Percentiles rank a stretch among this genome's conserved stretches.
phyloP scores from a whole-genome alignment of 2,797 vertebrate genomes.

The Gymnodraco acuticeps region DNA sequence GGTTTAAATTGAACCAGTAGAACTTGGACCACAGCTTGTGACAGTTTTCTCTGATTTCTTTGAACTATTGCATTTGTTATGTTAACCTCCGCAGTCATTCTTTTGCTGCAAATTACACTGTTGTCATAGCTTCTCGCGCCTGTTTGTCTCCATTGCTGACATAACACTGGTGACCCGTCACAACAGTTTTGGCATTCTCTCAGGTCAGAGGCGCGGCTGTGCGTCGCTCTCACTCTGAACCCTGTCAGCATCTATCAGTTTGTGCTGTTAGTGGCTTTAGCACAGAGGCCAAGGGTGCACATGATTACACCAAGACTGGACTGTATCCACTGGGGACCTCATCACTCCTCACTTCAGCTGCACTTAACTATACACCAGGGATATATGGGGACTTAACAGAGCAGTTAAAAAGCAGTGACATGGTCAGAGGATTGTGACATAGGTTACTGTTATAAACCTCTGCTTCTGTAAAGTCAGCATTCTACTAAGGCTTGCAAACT shows the following conservation, averaged over 20 bases:
- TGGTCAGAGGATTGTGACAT: constrained; percentile 14
- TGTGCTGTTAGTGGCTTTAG: constrained; percentile 44
- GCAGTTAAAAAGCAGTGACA: constrained; percentile 20
- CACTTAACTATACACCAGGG: constrained; percentile 46
- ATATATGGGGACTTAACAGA: constrained; percentile 41
- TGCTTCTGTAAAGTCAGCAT: not conserved
- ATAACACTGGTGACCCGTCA: constrained; percentile 52
- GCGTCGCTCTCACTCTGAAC: constrained; percentile 58
- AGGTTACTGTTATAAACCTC: constrained; percentile 1
- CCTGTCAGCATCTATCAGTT: constrained; percentile 69
- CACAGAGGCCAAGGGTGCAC: constrained; percentile 46
- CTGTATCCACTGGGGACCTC: constrained; percentile 38
- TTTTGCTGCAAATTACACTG: constrained; percentile 3
- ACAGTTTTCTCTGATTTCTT: constrained; percentile 1
- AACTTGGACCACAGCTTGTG: not conserved
- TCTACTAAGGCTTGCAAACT: constrained; percentile 5
- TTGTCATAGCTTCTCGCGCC: constrained; percentile 14
- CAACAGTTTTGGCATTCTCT: constrained; percentile 17
- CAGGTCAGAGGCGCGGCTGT: constrained; percentile 62
- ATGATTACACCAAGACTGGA: constrained; percentile 50
- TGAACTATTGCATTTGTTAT: not conserved
- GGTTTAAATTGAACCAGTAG: not conserved
- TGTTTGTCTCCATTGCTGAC: constrained; percentile 17
- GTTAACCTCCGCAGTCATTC: not conserved
- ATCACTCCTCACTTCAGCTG: constrained; percentile 50